phyloP scores from a whole-genome alignment of 2,797 vertebrate genomes.

The Morelia viridis region DNA sequence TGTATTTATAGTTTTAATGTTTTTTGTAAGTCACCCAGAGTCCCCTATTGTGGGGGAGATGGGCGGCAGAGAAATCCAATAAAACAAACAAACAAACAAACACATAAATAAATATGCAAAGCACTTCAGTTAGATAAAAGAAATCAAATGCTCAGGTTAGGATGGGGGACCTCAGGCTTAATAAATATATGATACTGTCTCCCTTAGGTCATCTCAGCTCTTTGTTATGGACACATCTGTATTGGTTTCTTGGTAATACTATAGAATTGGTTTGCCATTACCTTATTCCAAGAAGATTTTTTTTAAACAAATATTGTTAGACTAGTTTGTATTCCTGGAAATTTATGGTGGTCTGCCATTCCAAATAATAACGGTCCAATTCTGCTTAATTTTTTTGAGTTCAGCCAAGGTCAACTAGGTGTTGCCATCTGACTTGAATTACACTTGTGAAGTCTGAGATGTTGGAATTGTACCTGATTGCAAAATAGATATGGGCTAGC shows the following conservation, averaged over 20 bases:
- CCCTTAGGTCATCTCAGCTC: neutral
- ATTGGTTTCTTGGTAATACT: neutral
- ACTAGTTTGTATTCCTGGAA: neutral
- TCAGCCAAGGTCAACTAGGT: neutral
- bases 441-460: neutral
- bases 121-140: neutral
- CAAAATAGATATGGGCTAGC: neutral
- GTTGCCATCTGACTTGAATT: neutral
- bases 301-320: neutral
- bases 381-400: neutral
- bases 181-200: neutral
- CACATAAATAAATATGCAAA: neutral
- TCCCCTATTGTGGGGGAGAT: too few relatives aligned
- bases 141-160: neutral
- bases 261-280: neutral
- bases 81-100: too few relatives aligned
- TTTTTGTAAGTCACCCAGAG: too few relatives aligned
- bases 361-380: neutral
- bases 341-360: neutral
- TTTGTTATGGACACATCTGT: neutral
- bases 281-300: neutral
- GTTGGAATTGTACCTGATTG: neutral
- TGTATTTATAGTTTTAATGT: too few relatives aligned
- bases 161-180: neutral
- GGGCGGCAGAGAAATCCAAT: too few relatives aligned